Evolutionary conservation across 2,888 invertebrate species (phyloP).

Genomic region (Abrostola triplasia): DNA sequence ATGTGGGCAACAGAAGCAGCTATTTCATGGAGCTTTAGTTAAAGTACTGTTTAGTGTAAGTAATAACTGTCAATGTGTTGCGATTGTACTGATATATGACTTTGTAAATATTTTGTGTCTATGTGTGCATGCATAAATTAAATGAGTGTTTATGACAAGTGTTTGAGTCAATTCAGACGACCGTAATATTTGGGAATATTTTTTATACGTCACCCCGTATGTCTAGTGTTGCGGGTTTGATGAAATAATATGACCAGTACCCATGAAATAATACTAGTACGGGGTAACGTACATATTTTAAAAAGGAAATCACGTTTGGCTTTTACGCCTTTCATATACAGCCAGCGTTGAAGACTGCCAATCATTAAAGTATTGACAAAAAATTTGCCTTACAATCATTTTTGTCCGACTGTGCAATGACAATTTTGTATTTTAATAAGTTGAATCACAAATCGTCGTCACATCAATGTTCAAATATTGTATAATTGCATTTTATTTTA

Average conservation of each 20-base stretch:
- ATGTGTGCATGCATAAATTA: slow-evolving; percentile 12
- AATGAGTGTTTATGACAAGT: too few species aligned
- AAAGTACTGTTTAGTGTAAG: slow-evolving; percentile 46
- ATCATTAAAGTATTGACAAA: neutral
- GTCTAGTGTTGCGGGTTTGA: too few species aligned
- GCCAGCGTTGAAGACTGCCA: slow-evolving; percentile 1
- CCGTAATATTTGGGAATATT: too few species aligned
- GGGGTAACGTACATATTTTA: too few species aligned
- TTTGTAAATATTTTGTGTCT: slow-evolving; percentile 37
- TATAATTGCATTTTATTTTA: neutral
- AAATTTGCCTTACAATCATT: neutral
- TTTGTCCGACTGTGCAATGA: neutral
- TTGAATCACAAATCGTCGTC: too few species aligned
- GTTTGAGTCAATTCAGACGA: too few species aligned
- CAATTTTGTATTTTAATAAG: neutral
- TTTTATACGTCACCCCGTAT: too few species aligned
- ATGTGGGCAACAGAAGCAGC: slow-evolving; percentile 45
- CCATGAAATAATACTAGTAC: too few species aligned
- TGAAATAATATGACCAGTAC: too few species aligned
- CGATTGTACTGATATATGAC: slow-evolving; percentile 10
- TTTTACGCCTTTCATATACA: neutral
- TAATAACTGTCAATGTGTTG: slow-evolving; percentile 41
- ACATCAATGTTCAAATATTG: neutral
- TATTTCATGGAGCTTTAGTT: slow-evolving; percentile 51
- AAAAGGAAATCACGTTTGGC: too few species aligned